phyloP scores from a whole-genome alignment of 2,113 vertebrate genomes.

The Chionis minor region DNA sequence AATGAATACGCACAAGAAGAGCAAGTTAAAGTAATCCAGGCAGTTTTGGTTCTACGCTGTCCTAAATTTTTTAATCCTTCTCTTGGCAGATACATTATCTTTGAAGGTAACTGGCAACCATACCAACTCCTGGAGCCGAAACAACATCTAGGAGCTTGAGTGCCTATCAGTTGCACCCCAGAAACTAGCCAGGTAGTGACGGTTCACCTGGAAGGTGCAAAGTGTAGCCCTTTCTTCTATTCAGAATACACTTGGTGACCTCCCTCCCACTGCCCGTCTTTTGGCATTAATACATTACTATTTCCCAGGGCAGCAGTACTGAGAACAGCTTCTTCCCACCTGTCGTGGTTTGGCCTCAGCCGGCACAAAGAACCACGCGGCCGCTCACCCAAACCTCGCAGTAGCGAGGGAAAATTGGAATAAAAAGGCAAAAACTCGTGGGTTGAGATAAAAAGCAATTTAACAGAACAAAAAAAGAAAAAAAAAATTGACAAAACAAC shows the following conservation, averaged over 20 bases:
- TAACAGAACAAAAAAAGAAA: too few relatives aligned
- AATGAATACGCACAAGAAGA: background rate
- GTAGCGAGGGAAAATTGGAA: too few relatives aligned
- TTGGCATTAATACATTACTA: background rate
- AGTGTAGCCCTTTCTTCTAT: background rate
- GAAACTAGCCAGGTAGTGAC: background rate
- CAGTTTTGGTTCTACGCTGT: background rate
- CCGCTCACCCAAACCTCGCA: too few relatives aligned
- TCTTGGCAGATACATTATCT: background rate
- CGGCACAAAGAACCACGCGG: too few relatives aligned
- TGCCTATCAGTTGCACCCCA: background rate
- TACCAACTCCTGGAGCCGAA: background rate
- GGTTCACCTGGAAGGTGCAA: background rate
- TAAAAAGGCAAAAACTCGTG: too few relatives aligned
- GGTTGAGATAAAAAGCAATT: too few relatives aligned
- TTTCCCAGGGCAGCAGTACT: background rate
- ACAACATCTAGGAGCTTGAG: background rate
- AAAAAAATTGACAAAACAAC: too few relatives aligned
- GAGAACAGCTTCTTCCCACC: background rate
- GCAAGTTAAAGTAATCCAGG: background rate
- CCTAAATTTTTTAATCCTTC: constrained; percentile 7
- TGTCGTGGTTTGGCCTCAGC: too few relatives aligned
- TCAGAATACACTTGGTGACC: background rate
- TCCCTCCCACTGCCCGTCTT: background rate
- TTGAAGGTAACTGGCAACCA: background rate